Evolutionary conservation across 2,113 vertebrate genomes (phyloP), one percentile per base, ranked within the genome.

Genomic region (Alouatta palliata): DNA sequence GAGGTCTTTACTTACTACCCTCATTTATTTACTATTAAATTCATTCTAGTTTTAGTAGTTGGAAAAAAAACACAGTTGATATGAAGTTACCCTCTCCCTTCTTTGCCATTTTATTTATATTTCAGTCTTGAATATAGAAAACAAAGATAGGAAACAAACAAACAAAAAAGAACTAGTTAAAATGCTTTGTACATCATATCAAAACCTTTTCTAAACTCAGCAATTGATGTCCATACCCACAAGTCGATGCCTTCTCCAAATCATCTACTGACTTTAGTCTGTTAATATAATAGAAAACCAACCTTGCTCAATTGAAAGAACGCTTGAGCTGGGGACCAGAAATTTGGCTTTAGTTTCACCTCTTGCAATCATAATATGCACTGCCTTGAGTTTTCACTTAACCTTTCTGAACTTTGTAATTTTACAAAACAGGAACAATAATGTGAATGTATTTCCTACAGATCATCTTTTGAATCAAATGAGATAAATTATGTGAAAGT

Each of bases 21-120:
- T 3, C 5, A 40, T 47, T 73, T 93, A 1, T 45, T 84, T 77
- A 21, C 76, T 25, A 61, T 94, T 73, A 71, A 84, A 85, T 90
- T 21, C 61, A 1, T 64, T 93, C 16, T 75, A 40, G 37, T 56
- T 92, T 66, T n/a, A 90, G 3, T 43, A 56, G 40, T 87, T 96
- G 87, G 23, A 49, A 43, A 89, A 83, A 90, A 85, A 92, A 16
- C 35, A 68, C 21, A 43, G 11, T 68, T 87, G 54, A 6, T 5
- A 21, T 37, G 8, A 8, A 66, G 5, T 89, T 77, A 54, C 6
- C 35, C 27, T 94, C 20, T 75, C 2, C 54, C 20, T 96, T 23
- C 75, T 35, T 52, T 91, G 10, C 11, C 49, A 82, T 88, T 93
- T 95, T 94, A 75, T 82, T 93, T 91, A 17, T 58, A 92, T 71